Base-by-base conservation (phyloP, 2,888 invertebrate species). In the Pandemis corylana region DNA sequence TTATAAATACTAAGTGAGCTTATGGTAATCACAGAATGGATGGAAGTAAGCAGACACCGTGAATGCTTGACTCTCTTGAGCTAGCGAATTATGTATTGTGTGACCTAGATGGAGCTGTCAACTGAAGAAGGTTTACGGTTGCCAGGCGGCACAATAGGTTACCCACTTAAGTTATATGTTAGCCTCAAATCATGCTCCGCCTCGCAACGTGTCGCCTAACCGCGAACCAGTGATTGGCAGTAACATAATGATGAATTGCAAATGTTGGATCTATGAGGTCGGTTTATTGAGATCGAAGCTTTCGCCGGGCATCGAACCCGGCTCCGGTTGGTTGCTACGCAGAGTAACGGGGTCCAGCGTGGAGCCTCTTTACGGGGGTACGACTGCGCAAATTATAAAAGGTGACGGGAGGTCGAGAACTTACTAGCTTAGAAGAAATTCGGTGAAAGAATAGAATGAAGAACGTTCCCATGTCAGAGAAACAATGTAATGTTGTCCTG, bases 301-400 rank as follows among this genome's bases (percentile, higher is more conserved):
- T 91, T 91, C 88, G 86, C 85, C 90, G 93, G 94, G 79, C 94
- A 84, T 90, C 89, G 93, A 94, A 93, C 94, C 88, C 87, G 82
- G 76, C 80, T 80, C 53, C 80, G 85, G 85, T 86, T 88, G 85
- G 87, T 90, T 89, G 86, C 89, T 87, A 87, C 82, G 88, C 86
- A 84, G 85, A 88, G 86, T 94, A 94, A 94, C 93, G 92, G 93
- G 79, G 79, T 83, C 79, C 80, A 84, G 80, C 82, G 84, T 84
- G 84, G 84, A 84, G 80, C 82, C 84, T 90, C 85, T 87, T 85
- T 79, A 77, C 78, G 75, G 73, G 68, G 77, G 79, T 80, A 79
- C 73, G 75, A 73, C 72, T 77, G 71, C 80, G 80, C 78, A 84
- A 85, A 87, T 87, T 85, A 84, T 80, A 84, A 82, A 80, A 83